Conservation (phyloP, 2,797 vertebrate species). For the Brachyalestes nurse region DNA sequence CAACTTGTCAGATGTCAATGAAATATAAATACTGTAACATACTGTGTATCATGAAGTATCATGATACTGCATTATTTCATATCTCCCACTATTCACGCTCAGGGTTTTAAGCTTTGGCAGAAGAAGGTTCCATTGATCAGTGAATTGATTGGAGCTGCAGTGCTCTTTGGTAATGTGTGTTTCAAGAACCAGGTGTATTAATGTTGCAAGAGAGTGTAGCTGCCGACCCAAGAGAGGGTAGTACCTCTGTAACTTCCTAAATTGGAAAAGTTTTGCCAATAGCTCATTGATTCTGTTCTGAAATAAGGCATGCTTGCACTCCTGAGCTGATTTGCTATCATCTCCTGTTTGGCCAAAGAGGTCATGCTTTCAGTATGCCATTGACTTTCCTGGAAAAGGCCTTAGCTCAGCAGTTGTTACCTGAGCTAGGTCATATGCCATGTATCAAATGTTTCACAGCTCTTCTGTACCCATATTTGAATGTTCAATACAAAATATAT, state of each 20-base stretch:
- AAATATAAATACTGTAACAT: too few relatives aligned
- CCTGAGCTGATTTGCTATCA: slow-evolving; percentile 35
- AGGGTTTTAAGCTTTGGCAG: background rate
- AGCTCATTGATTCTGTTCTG: slow-evolving; percentile 42
- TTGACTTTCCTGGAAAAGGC: slow-evolving; percentile 21
- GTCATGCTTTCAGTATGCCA: slow-evolving; percentile 32
- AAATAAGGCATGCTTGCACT: slow-evolving; percentile 31
- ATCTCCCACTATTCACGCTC: background rate
- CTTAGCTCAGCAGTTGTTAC: slow-evolving; percentile 37
- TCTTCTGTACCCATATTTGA: background rate
- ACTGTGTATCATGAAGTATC: too few relatives aligned
- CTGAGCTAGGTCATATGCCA: slow-evolving; percentile 13
- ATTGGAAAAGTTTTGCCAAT: slow-evolving; percentile 13
- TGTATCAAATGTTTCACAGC: slow-evolving; percentile 12
- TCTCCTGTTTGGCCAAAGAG: slow-evolving; percentile 23
- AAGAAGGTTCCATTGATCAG: background rate
- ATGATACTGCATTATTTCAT: too few relatives aligned
- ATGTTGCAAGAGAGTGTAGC: background rate
- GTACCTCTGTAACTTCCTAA: background rate
- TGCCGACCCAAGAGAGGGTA: background rate
- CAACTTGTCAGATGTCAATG: too few relatives aligned
- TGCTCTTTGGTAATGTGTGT: background rate
- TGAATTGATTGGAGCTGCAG: background rate
- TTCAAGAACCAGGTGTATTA: background rate
- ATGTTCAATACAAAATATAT: background rate